Evolutionary conservation across 2,888 invertebrate species (phyloP).

Genomic region (Ennomos fuscantarius): DNA sequence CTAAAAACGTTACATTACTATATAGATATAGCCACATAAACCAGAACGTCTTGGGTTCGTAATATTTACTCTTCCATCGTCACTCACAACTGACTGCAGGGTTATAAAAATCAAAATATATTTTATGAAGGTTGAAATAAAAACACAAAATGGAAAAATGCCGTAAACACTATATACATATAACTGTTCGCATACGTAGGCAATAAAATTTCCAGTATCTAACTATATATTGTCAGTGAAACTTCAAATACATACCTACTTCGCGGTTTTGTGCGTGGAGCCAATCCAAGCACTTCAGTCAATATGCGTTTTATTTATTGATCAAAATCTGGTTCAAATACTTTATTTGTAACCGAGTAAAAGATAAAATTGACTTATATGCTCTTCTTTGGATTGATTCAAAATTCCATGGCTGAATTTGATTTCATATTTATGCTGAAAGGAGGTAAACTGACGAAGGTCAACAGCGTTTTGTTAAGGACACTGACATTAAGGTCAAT

Average conservation of each 20-base stretch:
- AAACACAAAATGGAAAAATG: conserved; percentile 20
- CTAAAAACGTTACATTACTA: too few species aligned
- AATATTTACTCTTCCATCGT: neutral
- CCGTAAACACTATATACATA: conserved; percentile 15
- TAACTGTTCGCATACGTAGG: too few species aligned
- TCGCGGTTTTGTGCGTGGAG: conserved; percentile 5
- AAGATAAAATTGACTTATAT: conserved; percentile 3
- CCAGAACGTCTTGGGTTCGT: neutral
- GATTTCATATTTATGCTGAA: too few species aligned
- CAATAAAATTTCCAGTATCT: conserved; percentile 18
- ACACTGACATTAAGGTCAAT: too few species aligned
- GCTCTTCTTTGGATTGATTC: conserved; percentile 16
- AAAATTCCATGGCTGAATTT: neutral
- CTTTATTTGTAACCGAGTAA: conserved; percentile 11
- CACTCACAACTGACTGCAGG: neutral
- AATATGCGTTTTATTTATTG: conserved; percentile 10
- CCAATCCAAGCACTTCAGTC: conserved; percentile 4
- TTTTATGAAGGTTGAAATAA: conserved; percentile 26
- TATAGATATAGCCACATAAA: too few species aligned
- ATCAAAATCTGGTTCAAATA: conserved; percentile 1
- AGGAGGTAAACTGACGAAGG: too few species aligned
- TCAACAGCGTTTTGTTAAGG: too few species aligned
- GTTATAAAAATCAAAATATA: conserved; percentile 12
- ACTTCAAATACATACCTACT: neutral
- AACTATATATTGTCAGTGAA: conserved; percentile 18